phyloP scores from a whole-genome alignment of 2,113 vertebrate species.

The Lycaon pictus region DNA sequence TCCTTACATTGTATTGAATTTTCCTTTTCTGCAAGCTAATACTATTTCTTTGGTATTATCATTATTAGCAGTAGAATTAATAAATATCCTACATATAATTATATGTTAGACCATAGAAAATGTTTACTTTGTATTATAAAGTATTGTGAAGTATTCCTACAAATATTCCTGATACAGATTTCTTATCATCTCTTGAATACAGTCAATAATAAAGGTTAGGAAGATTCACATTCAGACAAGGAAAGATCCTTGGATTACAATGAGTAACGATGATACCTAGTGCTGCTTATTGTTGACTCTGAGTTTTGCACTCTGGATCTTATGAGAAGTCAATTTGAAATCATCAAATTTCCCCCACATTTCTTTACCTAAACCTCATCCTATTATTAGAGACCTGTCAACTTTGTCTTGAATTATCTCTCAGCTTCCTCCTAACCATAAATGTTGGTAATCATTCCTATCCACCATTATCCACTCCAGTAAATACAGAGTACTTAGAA shows the following conservation, averaged over 20 bases:
- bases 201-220: not conserved
- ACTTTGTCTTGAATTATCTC: not conserved
- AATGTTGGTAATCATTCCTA: not conserved
- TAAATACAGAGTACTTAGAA: not conserved
- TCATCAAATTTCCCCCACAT: not conserved
- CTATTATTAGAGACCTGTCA: not conserved
- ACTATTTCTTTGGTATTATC: not conserved
- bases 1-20: not conserved
- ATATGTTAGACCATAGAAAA: not conserved
- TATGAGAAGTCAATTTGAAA: not conserved
- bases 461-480: no score
- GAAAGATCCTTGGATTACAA: not conserved
- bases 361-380: not conserved
- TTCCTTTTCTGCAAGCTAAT: not conserved
- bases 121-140: not conserved
- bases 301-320: not conserved
- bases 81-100: not conserved
- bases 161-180: not conserved
- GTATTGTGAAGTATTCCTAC: not conserved
- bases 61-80: not conserved
- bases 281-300: not conserved
- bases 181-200: not conserved
- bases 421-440: not conserved
- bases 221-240: not conserved
- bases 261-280: not conserved